Base-by-base conservation (phyloP, 2,888 invertebrate genomes). In the Drosophila planitibia region DNA sequence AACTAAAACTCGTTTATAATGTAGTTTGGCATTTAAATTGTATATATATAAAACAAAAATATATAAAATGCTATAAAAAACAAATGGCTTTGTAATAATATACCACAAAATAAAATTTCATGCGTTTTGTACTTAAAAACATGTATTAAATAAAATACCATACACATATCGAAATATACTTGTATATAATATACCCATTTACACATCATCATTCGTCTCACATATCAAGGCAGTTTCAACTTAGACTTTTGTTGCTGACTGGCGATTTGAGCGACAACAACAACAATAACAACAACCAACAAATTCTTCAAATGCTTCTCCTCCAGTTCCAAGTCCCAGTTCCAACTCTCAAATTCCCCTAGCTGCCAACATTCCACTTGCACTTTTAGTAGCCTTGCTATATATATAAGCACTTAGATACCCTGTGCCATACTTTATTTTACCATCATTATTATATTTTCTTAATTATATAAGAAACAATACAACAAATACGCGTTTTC, bases 21-120 rank as follows among this genome's bases (percentile, higher is more conserved):
- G 78, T 79, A 82, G 80, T 64, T 70, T 72, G 67, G 52, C 62
- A 59, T 77, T 68, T 66, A 25, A 66, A 68, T 47, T 70, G 68
- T 81, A 67, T 65, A 81, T 66, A 75, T 51, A 81, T 66, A 69
- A 14, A 52, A 54, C 22, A 62, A 47, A 52, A 57, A 54, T 55
- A 47, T 22, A 47, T 47, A 58, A 59, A 55, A 54, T 60, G 33
- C 52, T 47, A 57, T 25, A 37, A 68, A 68, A 61, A 32, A 22
- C 25, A n/a, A 39, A 57, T 39, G 28, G 72, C 73, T 75, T 62
- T 75, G 62, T 59, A 39, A 60, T 51, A 62, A 47, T n/a, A 57
- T 3, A 22, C 32, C 39, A 51, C 44, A 25, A 52, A 44, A 30
- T 25, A 59, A 37, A 22, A 53, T 33, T 9, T 39, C 58, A 64